Conservation (phyloP, 2,113 vertebrate genomes). For the Dascyllus trimaculatus region DNA sequence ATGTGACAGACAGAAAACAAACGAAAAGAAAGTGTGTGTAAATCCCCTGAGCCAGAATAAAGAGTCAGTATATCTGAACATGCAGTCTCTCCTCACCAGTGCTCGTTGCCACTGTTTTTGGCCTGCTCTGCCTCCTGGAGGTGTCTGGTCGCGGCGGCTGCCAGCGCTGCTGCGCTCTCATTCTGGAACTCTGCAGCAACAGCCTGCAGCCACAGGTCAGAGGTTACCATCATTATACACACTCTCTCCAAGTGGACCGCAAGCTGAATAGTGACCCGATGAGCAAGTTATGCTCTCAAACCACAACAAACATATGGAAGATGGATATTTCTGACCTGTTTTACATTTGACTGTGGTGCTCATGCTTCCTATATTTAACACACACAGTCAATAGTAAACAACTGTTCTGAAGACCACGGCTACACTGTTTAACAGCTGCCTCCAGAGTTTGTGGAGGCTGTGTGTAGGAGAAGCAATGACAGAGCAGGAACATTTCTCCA, state of each 20-base stretch:
- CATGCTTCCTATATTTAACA: background rate
- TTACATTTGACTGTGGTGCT: background rate
- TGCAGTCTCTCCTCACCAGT: constrained; percentile 87
- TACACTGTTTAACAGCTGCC: background rate
- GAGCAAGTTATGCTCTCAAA: background rate
- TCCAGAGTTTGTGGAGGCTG: background rate
- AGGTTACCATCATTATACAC: background rate
- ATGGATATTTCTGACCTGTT: background rate
- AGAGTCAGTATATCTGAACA: background rate
- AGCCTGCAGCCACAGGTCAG: constrained; percentile 82
- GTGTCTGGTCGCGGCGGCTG: constrained; percentile 94
- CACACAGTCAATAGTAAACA: background rate
- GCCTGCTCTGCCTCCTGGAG: constrained; percentile 97
- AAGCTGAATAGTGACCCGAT: background rate
- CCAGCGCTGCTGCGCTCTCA: constrained; percentile 95
- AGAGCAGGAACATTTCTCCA: background rate
- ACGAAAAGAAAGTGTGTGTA: background rate
- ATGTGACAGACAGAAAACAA: background rate
- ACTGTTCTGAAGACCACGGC: no score
- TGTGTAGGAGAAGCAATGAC: background rate
- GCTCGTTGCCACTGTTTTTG: constrained; percentile 88
- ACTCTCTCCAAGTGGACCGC: background rate
- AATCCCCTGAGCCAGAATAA: no score
- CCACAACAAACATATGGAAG: background rate
- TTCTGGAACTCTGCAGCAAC: constrained; percentile 98